Evolutionary conservation across 2,888 invertebrate genomes (phyloP).

Genomic region (Napeogenes inachia): DNA sequence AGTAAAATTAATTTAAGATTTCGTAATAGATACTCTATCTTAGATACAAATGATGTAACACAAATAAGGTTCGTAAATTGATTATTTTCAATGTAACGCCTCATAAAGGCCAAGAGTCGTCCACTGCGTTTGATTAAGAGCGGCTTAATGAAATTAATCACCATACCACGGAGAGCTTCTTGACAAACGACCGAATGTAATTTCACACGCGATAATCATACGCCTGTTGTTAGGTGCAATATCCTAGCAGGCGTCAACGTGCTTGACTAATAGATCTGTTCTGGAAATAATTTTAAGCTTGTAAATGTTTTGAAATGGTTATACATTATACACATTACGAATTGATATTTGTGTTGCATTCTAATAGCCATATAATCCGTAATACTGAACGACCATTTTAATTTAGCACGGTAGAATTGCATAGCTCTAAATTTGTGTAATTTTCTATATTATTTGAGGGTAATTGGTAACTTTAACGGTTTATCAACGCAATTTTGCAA

Average conservation of each 20-base stretch:
- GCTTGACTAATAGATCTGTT: conserved; percentile 21
- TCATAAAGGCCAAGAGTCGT: conserved; percentile 23
- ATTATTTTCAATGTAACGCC: conserved; percentile 26
- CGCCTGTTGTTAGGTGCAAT: conserved; percentile 30
- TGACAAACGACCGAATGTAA: conserved; percentile 74
- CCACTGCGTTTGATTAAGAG: conserved; percentile 63
- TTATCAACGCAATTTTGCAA: conserved; percentile 25
- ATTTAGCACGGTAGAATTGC: background rate
- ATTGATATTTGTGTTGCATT: background rate
- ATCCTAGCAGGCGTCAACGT: conserved; percentile 25
- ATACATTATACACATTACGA: background rate
- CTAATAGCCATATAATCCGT: conserved; percentile 1
- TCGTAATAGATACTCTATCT: background rate
- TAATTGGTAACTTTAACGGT: conserved; percentile 26
- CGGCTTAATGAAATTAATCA: conserved; percentile 74
- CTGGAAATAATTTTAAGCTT: background rate
- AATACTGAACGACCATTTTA: background rate
- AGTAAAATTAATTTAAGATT: too few species aligned
- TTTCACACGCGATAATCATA: conserved; percentile 69
- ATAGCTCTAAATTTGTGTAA: background rate
- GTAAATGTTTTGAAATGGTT: background rate
- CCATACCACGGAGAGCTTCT: conserved; percentile 65
- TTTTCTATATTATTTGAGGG: conserved; percentile 7
- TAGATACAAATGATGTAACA: conserved; percentile 6
- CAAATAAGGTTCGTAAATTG: conserved; percentile 20